A percentile compares a stretch with the other conserved stretches of the same genome.
phyloP scores from a whole-genome alignment of 2,888 invertebrate genomes.

The Chrysina gloriosa region DNA sequence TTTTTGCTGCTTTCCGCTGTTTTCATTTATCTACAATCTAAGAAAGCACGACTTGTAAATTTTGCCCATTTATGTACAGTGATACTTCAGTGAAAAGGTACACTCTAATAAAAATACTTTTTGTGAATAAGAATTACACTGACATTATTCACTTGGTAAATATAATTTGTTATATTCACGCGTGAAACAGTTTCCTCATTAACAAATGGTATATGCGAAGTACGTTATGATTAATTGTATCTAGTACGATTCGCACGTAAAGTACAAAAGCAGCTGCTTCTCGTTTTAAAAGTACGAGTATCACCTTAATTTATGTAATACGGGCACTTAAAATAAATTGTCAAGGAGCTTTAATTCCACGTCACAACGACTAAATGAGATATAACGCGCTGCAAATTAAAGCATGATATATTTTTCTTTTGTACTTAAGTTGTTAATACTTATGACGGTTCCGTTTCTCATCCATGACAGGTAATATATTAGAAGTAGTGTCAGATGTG shows the following conservation, averaged over 20 bases:
- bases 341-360: conserved; percentile 15
- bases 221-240: neutral
- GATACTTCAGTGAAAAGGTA: no score
- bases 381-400: conserved; percentile 18
- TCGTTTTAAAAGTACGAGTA: conserved; percentile 1
- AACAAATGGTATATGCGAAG: neutral
- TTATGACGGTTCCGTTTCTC: conserved; percentile 26
- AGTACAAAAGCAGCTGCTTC: conserved; percentile 14
- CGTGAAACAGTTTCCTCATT: neutral
- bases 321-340: conserved; percentile 24
- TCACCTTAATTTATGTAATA: conserved; percentile 29
- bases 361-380: conserved; percentile 10
- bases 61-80: no score
- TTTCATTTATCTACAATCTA: no score
- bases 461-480: conserved; percentile 21
- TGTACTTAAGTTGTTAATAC: conserved; percentile 23
- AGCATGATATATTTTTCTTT: conserved; percentile 14
- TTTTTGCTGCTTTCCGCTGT: no score
- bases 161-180: neutral
- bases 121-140: no score
- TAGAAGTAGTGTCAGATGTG: neutral
- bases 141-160: no score
- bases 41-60: no score
- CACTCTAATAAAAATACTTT: no score
- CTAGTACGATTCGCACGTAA: neutral